phyloP scores from a whole-genome alignment of 2,888 invertebrate genomes.

The Aspidapion aeneum region DNA sequence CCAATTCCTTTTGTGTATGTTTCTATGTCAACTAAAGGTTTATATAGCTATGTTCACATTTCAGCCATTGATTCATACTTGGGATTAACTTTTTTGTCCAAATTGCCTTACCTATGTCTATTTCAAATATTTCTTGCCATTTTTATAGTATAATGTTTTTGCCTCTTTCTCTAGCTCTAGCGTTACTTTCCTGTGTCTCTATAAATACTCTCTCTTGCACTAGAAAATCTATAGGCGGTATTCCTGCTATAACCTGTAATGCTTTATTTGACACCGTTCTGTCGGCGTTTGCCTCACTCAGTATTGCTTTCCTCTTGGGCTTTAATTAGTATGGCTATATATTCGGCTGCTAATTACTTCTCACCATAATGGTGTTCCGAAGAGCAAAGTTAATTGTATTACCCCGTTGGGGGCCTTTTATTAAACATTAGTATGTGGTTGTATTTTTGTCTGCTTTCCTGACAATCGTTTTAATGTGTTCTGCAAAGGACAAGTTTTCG shows the following conservation, averaged over 20 bases:
- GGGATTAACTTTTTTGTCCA: too few relatives aligned
- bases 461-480: conserved; percentile 5
- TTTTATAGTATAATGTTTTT: not conserved
- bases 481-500: conserved; percentile 6
- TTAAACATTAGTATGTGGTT: conserved; percentile 1
- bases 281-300: conserved; percentile 15
- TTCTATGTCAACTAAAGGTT: too few relatives aligned
- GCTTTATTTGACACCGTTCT: conserved; percentile 19
- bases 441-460: conserved; percentile 9
- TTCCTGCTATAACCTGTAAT: conserved; percentile 10
- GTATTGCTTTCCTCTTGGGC: conserved; percentile 11
- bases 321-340: conserved; percentile 10
- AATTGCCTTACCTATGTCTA: too few relatives aligned
- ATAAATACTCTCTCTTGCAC: not conserved
- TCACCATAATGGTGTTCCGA: conserved; percentile 22
- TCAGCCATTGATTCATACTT: too few relatives aligned
- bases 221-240: conserved; percentile 13
- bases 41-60: too few relatives aligned
- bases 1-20: too few relatives aligned
- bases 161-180: not conserved
- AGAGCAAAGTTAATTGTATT: conserved; percentile 16
- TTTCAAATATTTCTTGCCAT: conserved; percentile 4
- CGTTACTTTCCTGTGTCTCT: not conserved
- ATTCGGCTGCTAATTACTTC: conserved; percentile 5
- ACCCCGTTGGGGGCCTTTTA: conserved; percentile 5